Base-by-base conservation (phyloP, 2,888 invertebrate species). In the Spicauda simplicius region DNA sequence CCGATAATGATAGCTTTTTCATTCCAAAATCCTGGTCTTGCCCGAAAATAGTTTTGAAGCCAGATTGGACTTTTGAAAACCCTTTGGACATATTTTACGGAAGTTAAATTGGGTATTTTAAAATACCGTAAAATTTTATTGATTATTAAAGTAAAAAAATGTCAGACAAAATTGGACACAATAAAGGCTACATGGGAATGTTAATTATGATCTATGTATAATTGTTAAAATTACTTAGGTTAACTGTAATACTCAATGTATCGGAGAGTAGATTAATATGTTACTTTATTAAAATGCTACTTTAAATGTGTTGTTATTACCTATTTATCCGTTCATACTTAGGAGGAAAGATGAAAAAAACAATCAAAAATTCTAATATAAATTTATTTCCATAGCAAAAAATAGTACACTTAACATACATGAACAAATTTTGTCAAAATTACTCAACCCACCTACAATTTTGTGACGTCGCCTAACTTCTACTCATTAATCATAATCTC, bases 1-100 rank as follows among this genome's bases (percentile, higher is more conserved):
- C 88, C 2, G 85, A 85, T 63, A 79, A 76, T 65, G 92, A 92
- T 74, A 91, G 89, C 70, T 93, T 84, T 75, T 93, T 92, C 74
- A 76, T 90, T 64, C 93, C 93, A 1, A 92, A 92, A 69, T 93
- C 93, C 0, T 93, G 93, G 93, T 85, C 90, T 8, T 93, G 93
- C 65, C 91, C 92, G 0, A 81, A 88, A 77, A 78, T 91, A 11
- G 82, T 88, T n/a, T 74, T 91, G 2, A 91, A 92, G 71, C 87
- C 91, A 0, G 82, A 90, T 71, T 93, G 93, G 93, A 86, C 83
- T 10, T 92, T 93, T 74, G 87, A 93, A 71, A 91, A 88, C 69
- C 91, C 93, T 6, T 79, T 90, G 61, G 71, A 80, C 25, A 72
- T 84, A 55, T 50, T 50, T 50, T 50, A 50, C 18, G 7, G 11